Evolutionary conservation across 2,888 invertebrate genomes (phyloP), one percentile per base, ranked within the genome.

Genomic region (Hypolimnas misippus): DNA sequence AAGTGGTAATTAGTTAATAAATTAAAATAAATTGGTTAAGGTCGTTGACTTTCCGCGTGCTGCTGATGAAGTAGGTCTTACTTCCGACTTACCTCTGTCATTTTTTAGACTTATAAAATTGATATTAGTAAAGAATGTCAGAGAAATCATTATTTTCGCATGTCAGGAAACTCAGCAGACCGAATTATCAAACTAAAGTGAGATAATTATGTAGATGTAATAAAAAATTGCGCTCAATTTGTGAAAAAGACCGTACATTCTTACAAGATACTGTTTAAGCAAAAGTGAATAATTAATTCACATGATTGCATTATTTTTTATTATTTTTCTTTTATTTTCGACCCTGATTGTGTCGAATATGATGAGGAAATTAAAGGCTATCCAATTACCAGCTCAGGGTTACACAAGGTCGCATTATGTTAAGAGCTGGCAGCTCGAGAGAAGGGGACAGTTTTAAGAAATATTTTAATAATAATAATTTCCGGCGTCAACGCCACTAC

Each of bases 331-430:
- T 12, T 19, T 14, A 49, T 25, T 35, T 25, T 17, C 38, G 62
- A 54, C 54, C 57, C 57, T 54, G 62, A 25, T 51, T 35, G 44
- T 25, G 44, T 40, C 35, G 19, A 63, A 59, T 35, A 51, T 60
- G 53, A 64, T 21, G 35, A 56, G 64, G 56, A 61, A 62, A 56
- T 62, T 46, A 17, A 61, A 58, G 6, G 16, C 46, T 31, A 57
- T 63, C 49, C 29, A 60, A 66, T 63, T 53, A 60, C 16, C 50
- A 12, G 50, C 21, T 33, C 56, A 19, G 53, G 52, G 52, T 50
- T 38, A 52, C 58, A 56, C 59, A 50, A 65, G 62, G 62, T 50
- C 62, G 21, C 25, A 19, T 25, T 42, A 35, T 52, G 25, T 44
- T 31, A 46, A 16, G 35, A 19, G 8, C 42, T 4, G 35, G 6